Evolutionary conservation across 1,140 invertebrate genomes (phyloP).

Genomic region (Varroa destructor): DNA sequence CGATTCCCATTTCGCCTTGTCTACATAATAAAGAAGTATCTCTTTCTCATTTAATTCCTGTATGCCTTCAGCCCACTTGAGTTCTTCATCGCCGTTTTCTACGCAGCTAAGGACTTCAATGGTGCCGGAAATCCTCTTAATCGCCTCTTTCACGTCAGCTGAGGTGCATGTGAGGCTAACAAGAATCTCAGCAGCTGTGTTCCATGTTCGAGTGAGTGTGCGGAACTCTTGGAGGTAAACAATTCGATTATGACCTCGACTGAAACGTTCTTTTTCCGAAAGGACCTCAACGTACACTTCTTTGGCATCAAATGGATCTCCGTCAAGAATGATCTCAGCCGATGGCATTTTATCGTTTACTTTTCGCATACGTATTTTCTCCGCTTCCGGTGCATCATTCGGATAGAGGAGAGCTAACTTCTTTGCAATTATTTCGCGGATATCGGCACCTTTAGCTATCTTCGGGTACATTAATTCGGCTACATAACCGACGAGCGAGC

Average conservation of each 20-base stretch:
- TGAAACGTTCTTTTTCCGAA: constrained; percentile 13
- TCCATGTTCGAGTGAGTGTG: constrained; percentile 21
- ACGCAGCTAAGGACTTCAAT: constrained; percentile 8
- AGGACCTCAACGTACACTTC: constrained; percentile 23
- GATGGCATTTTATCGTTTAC: constrained; percentile 21
- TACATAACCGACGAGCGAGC: constrained; percentile 9
- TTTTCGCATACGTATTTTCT: constrained; percentile 25
- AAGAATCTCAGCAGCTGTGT: constrained; percentile 21
- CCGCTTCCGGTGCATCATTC: not conserved
- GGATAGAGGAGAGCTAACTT: constrained; percentile 14
- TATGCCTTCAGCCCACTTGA: constrained; percentile 16
- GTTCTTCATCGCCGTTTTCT: constrained; percentile 8
- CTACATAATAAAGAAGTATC: constrained; percentile 7
- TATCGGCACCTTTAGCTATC: not conserved
- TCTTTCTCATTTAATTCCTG: not conserved
- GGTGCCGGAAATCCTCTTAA: constrained; percentile 2
- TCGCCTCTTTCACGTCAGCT: not conserved
- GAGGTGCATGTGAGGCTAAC: not conserved
- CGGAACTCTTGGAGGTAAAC: constrained; percentile 19
- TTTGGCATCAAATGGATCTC: not conserved
- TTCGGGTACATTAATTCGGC: constrained; percentile 24
- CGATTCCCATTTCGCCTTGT: constrained; percentile 18
- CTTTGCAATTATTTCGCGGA: constrained; percentile 13
- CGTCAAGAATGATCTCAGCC: constrained; percentile 19
- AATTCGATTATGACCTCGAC: constrained; percentile 2